Conservation (phyloP, 2,888 invertebrate genomes). For the Autographa gamma region DNA sequence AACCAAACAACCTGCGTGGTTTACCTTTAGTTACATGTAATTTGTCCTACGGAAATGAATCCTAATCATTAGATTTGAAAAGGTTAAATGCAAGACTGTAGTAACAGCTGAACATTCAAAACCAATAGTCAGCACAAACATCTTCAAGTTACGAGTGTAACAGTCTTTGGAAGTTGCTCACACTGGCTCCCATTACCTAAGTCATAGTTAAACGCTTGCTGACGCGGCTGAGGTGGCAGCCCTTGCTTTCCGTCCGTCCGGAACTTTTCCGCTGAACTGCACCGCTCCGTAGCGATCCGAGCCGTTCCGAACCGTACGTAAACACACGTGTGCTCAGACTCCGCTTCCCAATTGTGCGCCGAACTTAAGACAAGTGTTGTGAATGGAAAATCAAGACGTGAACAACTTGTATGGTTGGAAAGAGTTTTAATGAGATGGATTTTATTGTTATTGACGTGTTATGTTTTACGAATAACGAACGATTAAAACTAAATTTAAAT, state of each 20-base stretch:
- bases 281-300: conserved; percentile 1
- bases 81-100: not conserved
- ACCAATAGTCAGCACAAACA: not conserved
- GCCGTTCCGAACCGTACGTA: conserved; percentile 32
- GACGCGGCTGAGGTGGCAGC: conserved; percentile 21
- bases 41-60: no score
- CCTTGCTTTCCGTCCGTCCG: conserved; percentile 14
- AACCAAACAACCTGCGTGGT: not conserved
- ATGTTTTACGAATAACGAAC: not conserved
- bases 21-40: not conserved
- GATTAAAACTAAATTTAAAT: not conserved
- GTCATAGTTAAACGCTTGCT: conserved; percentile 23
- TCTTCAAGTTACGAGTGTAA: not conserved
- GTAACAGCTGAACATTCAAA: not conserved
- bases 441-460: not conserved
- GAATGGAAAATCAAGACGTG: conserved; percentile 24
- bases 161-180: not conserved
- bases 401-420: not conserved
- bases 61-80: not conserved
- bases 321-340: conserved; percentile 41
- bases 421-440: conserved; percentile 1
- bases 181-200: conserved; percentile 11
- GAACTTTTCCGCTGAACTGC: conserved; percentile 42
- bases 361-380: conserved; percentile 16
- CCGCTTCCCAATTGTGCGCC: conserved; percentile 17